phyloP scores from a whole-genome alignment of 1,140 invertebrate species.

The Manduca sexta region DNA sequence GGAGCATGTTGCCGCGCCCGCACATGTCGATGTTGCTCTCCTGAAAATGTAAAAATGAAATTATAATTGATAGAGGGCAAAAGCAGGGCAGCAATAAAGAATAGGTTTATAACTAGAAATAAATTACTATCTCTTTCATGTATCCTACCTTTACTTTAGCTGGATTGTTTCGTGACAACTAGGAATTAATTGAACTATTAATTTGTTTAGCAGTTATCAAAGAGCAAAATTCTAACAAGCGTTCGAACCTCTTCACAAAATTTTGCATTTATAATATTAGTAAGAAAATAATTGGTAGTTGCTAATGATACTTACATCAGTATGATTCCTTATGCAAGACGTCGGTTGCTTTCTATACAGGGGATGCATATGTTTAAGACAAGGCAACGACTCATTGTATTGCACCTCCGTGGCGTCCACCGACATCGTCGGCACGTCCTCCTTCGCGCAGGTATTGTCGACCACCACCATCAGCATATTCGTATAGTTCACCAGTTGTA shows the following conservation, averaged over 20 bases:
- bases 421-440: constrained; percentile 63
- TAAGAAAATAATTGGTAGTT: no score
- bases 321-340: constrained; percentile 81
- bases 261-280: no score
- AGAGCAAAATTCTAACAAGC: no score
- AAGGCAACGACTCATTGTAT: constrained; percentile 78
- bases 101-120: no score
- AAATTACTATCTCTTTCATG: no score
- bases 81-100: no score
- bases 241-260: no score
- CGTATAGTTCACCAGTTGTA: constrained; percentile 85
- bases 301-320: constrained; percentile 81
- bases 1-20: constrained; percentile 48
- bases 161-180: no score
- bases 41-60: constrained; percentile 41
- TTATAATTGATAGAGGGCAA: no score
- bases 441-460: constrained; percentile 77
- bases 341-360: constrained; percentile 76
- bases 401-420: constrained; percentile 77
- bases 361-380: constrained; percentile 76
- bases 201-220: no score
- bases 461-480: constrained; percentile 90
- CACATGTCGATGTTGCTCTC: constrained; percentile 74
- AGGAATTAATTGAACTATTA: no score
- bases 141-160: no score